Base-by-base conservation (phyloP, 92 coral and sea anemone species). In the Heteractis magnifica region DNA sequence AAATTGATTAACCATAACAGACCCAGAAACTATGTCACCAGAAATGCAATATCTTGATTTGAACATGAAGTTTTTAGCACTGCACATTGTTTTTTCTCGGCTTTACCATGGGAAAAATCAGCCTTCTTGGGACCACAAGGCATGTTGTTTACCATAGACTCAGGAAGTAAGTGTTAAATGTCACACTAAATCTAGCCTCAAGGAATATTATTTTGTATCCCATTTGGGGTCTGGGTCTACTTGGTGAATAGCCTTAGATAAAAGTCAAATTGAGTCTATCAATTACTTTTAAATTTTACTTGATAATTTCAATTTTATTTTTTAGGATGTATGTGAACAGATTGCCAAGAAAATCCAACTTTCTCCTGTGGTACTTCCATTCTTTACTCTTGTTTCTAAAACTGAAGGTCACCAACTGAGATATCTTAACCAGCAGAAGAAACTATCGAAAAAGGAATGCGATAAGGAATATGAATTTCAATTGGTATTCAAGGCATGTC, bases 291-390 rank as follows among this genome's bases (percentile, higher is more conserved):
- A 5, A 65, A 16, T n/a, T 5, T 65, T n/a, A 8, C 20, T 65
- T 65, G 34, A 14, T n/a, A 26, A 68, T 6, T 68, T 68, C 49
- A 68, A 68, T 21, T 8, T 64, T 74, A 75, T 75, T 49, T 19
- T 62, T 16, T 83, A 96, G 99, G 99, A 96, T 84, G 92, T 96
- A 20, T 95, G 98, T 75, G 87, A 87, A 52, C 90, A 92, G 59
- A 95, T 92, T 48, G 97, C 97, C 16, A 60, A 83, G 58, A 56
- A 68, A 56, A 83, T 90, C 14, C 77, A 81, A 21, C 90, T 96
- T 15, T 90, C 93, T 10, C 97, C 94, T 49, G 80, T 92, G 12
- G 87, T 89, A 41, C 78, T 96, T 68, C 98, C 95, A 62, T 94
- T 96, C 77, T 96, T 96, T 75, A 90, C 98, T 10, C 85, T 96